A percentile compares a stretch with the other conserved stretches of the same genome.
phyloP scores from a whole-genome alignment of 2,113 vertebrate genomes.

The Syrmaticus mikado region DNA sequence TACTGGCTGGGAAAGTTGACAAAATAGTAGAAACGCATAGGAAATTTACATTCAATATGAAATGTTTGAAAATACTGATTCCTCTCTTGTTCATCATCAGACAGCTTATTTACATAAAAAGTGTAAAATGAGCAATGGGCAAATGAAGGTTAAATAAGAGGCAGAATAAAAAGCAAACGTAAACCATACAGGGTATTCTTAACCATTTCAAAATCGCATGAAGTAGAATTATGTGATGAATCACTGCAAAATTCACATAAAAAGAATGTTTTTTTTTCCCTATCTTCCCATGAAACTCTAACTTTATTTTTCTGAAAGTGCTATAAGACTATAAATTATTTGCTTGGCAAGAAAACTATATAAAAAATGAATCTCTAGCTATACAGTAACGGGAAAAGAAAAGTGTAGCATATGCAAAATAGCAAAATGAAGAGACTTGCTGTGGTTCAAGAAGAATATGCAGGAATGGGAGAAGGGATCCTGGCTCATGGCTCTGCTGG shows the following conservation, averaged over 20 bases:
- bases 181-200: not conserved
- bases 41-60: constrained; percentile 30
- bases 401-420: not conserved
- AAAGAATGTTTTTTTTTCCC: constrained; percentile 10
- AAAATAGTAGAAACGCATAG: constrained; percentile 53
- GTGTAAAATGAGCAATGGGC: constrained; percentile 51
- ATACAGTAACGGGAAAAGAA: not conserved
- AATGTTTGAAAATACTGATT: constrained; percentile 60
- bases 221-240: constrained; percentile 14
- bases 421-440: not conserved
- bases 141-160: constrained; percentile 55
- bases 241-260: constrained; percentile 23
- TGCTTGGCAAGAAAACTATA: not conserved
- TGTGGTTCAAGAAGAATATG: not conserved
- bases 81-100: constrained; percentile 25
- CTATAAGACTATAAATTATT: constrained; percentile 20
- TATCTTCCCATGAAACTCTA: constrained; percentile 6
- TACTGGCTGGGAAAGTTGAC: constrained; percentile 23
- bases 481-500: not conserved
- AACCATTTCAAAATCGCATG: constrained; percentile 44
- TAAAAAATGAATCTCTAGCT: not conserved
- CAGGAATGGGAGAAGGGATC: not conserved
- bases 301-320: constrained; percentile 36
- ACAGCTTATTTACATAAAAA: constrained; percentile 59
- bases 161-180: constrained; percentile 10